phyloP scores from a whole-genome alignment of 1,140 invertebrate species.

The Plectus sambesii region DNA sequence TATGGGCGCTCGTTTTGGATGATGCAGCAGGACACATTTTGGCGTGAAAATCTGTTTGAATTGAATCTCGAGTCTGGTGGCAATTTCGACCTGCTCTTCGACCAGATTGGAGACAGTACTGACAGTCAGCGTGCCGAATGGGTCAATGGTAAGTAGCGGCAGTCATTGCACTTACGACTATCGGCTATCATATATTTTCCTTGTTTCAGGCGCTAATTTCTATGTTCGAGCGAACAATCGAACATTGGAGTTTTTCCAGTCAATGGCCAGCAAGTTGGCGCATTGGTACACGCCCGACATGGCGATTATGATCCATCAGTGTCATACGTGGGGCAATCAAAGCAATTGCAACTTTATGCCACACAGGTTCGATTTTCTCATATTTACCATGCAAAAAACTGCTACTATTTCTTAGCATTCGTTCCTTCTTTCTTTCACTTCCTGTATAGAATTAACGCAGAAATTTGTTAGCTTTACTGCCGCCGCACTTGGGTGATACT shows the following conservation, averaged over 20 bases:
- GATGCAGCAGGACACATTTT: constrained; percentile 45
- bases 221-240: constrained; percentile 39
- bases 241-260: constrained; percentile 40
- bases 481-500: no score
- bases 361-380: constrained; percentile 26
- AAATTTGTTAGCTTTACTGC: no score
- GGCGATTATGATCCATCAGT: constrained; percentile 45
- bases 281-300: constrained; percentile 44
- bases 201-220: constrained; percentile 44
- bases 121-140: constrained; percentile 40
- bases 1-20: constrained; percentile 44
- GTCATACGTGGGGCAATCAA: constrained; percentile 40
- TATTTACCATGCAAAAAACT: constrained; percentile 4
- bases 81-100: constrained; percentile 37
- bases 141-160: constrained; percentile 39
- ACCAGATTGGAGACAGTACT: constrained; percentile 37
- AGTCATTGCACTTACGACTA: no score
- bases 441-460: no score
- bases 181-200: no score
- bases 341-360: constrained; percentile 37
- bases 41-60: constrained; percentile 38
- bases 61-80: constrained; percentile 32
- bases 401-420: no score
- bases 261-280: constrained; percentile 33
- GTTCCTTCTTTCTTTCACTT: no score